Evolutionary conservation across 2,888 invertebrate genomes (phyloP).

Genomic region (Thymelicus acteon): DNA sequence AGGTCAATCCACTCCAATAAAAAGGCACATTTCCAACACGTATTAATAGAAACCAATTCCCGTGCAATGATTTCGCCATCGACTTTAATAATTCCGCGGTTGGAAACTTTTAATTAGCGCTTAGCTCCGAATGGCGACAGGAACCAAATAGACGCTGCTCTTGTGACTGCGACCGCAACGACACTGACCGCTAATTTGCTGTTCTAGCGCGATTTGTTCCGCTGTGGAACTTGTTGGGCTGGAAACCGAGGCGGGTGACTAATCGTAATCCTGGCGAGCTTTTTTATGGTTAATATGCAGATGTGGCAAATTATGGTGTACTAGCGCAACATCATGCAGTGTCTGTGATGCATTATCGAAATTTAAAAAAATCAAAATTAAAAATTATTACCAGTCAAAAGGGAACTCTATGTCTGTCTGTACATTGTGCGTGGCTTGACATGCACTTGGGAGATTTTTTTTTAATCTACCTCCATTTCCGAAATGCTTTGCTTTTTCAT

Average conservation of each 20-base stretch:
- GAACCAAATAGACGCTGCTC: constrained; percentile 14
- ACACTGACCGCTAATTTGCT: constrained; percentile 25
- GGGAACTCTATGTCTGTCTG: too few relatives aligned
- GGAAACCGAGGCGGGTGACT: background rate
- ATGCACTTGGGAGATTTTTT: too few relatives aligned
- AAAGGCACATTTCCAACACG: background rate
- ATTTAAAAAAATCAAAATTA: too few relatives aligned
- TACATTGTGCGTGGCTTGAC: too few relatives aligned
- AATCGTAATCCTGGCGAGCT: background rate
- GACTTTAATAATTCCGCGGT: constrained; percentile 11
- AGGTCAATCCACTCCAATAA: too few relatives aligned
- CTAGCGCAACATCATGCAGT: too few relatives aligned
- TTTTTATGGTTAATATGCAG: too few relatives aligned
- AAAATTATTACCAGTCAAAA: too few relatives aligned
- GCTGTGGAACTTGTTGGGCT: constrained; percentile 4
- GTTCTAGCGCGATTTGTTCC: constrained; percentile 19
- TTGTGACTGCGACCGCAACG: background rate
- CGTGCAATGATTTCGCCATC: constrained; percentile 21
- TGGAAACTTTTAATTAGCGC: constrained; percentile 27
- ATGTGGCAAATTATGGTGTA: too few relatives aligned
- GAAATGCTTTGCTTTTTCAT: too few relatives aligned
- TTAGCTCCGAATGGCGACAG: constrained; percentile 15
- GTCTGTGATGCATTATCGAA: too few relatives aligned
- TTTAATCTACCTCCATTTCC: too few relatives aligned
- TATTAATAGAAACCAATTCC: constrained; percentile 15